phyloP scores from a whole-genome alignment of 2,888 invertebrate genomes.

The Lathronympha strigana region DNA sequence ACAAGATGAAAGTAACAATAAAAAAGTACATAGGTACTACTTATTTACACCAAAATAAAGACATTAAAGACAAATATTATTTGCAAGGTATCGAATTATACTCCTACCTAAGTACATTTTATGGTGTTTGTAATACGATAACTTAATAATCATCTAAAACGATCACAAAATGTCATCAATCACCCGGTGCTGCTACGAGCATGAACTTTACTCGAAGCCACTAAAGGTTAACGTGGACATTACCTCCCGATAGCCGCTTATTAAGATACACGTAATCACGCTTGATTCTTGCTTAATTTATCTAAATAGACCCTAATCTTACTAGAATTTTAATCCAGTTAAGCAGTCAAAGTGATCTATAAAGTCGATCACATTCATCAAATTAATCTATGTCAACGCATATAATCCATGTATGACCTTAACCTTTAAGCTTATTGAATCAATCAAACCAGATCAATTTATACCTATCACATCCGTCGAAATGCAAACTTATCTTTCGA shows the following conservation, averaged over 20 bases:
- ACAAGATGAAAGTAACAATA: too few species aligned
- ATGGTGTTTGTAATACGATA: conserved; percentile 1
- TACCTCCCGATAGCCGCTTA: conserved; percentile 30
- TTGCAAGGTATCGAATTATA: background rate
- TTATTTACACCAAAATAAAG: too few species aligned
- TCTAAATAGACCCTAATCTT: background rate
- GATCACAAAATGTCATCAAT: conserved; percentile 33
- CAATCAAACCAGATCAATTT: conserved; percentile 43
- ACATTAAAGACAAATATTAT: too few species aligned
- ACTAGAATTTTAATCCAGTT: background rate
- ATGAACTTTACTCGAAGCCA: conserved; percentile 27
- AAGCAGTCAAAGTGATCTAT: background rate
- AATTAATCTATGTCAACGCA: conserved; percentile 28
- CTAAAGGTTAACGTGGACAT: conserved; percentile 40
- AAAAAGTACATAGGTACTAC: too few species aligned
- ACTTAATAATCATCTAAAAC: conserved; percentile 20
- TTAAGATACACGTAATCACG: conserved; percentile 17
- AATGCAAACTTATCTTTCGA: conserved; percentile 24
- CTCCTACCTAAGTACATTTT: background rate
- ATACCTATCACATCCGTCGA: conserved; percentile 24
- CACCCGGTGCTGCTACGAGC: conserved; percentile 14
- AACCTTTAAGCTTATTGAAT: conserved; percentile 59
- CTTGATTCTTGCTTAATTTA: conserved; percentile 20
- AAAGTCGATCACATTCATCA: conserved; percentile 1
- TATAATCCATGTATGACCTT: conserved; percentile 48